Evolutionary conservation across 2,888 invertebrate species (phyloP).

Genomic region (Aphodius granarius): DNA sequence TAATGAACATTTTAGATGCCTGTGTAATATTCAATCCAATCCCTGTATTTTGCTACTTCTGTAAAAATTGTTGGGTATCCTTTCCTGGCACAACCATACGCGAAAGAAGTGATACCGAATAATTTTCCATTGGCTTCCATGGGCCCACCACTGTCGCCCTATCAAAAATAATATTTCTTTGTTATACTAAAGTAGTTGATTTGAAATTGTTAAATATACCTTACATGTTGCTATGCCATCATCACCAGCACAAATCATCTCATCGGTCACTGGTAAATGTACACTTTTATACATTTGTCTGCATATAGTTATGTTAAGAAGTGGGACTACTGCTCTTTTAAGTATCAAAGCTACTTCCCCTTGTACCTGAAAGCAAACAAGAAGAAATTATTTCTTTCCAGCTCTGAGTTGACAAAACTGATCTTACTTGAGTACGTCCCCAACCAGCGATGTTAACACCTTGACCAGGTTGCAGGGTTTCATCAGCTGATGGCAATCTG

Average conservation of each 20-base stretch:
- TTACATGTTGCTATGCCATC: constrained; percentile 20
- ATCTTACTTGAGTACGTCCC: constrained; percentile 7
- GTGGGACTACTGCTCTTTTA: constrained; percentile 30
- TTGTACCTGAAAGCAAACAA: constrained; percentile 55
- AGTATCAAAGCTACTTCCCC: constrained; percentile 64
- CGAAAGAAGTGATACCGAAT: constrained; percentile 23
- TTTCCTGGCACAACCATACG: constrained; percentile 21
- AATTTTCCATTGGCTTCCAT: constrained; percentile 13
- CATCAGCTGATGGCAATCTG: constrained; percentile 22
- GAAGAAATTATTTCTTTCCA: constrained; percentile 33
- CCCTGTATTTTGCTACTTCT: constrained; percentile 4
- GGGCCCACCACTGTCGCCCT: constrained; percentile 25
- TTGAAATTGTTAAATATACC: background rate
- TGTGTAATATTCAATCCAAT: background rate
- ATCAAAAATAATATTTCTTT: background rate
- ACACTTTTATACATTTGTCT: constrained; percentile 9
- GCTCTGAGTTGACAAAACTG: constrained; percentile 39
- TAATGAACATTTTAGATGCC: constrained; percentile 1
- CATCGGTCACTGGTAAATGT: constrained; percentile 43
- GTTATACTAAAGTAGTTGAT: background rate
- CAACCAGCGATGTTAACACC: constrained; percentile 14
- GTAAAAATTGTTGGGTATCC: constrained; percentile 20
- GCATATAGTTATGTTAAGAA: constrained; percentile 30
- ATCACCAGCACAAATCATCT: constrained; percentile 60
- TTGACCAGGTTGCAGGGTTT: background rate